Percentiles rank a stretch among this genome's conserved stretches.
These are phyloP conservation scores for Poecilobothrus nobilitatus DNA, from an alignment of 2,888 invertebrate genomes.

Conservation along the genomic window DNA sequence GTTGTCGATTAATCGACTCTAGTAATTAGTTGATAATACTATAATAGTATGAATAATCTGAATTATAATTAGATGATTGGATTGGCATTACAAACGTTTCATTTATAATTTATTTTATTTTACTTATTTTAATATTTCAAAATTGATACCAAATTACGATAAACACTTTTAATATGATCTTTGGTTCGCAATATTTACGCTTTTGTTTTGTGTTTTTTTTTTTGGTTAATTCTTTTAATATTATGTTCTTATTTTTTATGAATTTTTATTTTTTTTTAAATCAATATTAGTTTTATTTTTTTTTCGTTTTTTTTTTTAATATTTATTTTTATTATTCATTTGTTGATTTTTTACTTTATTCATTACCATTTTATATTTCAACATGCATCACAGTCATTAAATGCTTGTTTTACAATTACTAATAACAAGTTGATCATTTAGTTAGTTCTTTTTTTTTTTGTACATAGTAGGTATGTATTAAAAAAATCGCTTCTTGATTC, in stretches of 20 bases:
- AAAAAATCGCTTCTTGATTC: no score
- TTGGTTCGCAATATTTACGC: neutral
- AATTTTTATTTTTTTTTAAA: neutral
- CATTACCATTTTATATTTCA: neutral
- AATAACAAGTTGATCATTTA: conserved; percentile 1
- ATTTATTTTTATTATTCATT: neutral
- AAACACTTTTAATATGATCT: neutral
- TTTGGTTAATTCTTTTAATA: neutral
- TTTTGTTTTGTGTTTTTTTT: neutral
- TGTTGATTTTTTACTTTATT: neutral
- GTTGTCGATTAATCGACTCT: no score
- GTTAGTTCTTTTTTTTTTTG: neutral
- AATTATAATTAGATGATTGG: no score
- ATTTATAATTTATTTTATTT: no score
- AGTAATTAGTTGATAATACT: no score
- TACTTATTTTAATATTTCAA: no score
- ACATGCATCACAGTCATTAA: neutral
- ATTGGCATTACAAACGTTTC: no score
- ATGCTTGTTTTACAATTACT: neutral
- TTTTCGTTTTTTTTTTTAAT: neutral
- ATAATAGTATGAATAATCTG: no score
- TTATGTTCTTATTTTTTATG: neutral
- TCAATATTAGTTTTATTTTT: no score
- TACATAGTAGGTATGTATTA: neutral
- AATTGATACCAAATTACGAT: neutral